phyloP scores from a whole-genome alignment of 2,113 vertebrate species.

The Pomatostomus ruficeps region DNA sequence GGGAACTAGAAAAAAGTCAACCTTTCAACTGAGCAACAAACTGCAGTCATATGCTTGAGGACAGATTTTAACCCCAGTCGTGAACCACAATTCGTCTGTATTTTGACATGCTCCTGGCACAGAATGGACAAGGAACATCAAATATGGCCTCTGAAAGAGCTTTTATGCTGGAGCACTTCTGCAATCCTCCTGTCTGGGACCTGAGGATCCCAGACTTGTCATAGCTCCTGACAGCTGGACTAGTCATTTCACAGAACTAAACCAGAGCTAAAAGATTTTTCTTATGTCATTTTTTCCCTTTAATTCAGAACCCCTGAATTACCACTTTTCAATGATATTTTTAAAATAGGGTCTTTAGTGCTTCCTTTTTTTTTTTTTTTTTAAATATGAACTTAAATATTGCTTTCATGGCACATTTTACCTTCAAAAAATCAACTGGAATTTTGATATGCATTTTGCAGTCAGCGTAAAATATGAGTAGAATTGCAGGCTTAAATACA shows the following conservation, averaged over 20 bases:
- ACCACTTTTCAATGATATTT: background rate
- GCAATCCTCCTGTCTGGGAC: background rate
- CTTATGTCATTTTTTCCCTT: background rate
- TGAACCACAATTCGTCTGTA: background rate
- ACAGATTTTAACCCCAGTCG: background rate
- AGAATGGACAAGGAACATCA: background rate
- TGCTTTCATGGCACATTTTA: background rate
- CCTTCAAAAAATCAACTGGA: background rate
- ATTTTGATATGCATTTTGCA: background rate
- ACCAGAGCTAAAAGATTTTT: background rate
- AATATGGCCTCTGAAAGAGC: background rate
- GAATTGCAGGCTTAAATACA: background rate
- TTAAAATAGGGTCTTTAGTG: background rate
- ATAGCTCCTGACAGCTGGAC: background rate
- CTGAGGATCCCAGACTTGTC: background rate
- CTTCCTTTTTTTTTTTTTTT: background rate
- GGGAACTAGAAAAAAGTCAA: background rate
- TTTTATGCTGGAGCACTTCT: background rate
- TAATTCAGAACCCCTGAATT: background rate
- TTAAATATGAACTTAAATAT: background rate
- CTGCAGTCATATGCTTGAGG: background rate
- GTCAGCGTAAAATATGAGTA: background rate
- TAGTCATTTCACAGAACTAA: background rate
- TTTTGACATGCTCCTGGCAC: background rate
- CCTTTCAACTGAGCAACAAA: background rate